These are phyloP conservation scores for Chroicocephalus ridibundus DNA, from an alignment of 2,113 vertebrate species.

Conservation along the genomic window DNA sequence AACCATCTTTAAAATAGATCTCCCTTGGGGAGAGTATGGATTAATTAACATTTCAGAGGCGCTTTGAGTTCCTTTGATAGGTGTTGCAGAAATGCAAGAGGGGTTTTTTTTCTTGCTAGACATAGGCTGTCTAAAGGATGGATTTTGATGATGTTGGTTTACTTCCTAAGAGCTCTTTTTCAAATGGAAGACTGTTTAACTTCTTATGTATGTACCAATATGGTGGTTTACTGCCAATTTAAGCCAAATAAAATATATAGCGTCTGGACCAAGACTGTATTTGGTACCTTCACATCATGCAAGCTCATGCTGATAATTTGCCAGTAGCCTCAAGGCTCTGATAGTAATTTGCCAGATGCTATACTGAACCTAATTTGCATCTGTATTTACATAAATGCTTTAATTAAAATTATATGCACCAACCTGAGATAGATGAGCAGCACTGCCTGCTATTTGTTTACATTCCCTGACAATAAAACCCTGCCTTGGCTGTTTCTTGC, in stretches of 20 bases:
- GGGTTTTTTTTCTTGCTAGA: background rate
- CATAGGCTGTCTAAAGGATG: background rate
- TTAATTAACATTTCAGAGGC: conserved; percentile 59
- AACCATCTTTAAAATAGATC: conserved; percentile 31
- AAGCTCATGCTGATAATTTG: conserved; percentile 28
- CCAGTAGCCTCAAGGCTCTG: conserved; percentile 24
- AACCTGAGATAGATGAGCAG: conserved; percentile 1
- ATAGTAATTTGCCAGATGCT: conserved; percentile 54
- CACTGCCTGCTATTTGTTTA: conserved; percentile 16
- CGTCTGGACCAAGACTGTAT: background rate
- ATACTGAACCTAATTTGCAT: conserved; percentile 43
- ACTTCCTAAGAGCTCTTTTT: background rate
- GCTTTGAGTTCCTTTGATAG: conserved; percentile 34
- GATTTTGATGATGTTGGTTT: conserved; percentile 16
- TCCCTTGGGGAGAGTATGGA: conserved; percentile 5
- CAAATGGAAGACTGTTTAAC: background rate
- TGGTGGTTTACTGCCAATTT: background rate
- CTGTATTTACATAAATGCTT: conserved; percentile 61
- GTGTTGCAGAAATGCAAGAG: conserved; percentile 1
- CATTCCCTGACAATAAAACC: conserved; percentile 7
- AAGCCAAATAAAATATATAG: conserved; percentile 9
- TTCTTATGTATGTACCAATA: background rate
- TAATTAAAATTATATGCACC: conserved; percentile 55
- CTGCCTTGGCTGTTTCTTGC: background rate
- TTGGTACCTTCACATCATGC: background rate